Base-by-base conservation (phyloP, 2,797 vertebrate genomes). In the Anas bernieri region DNA sequence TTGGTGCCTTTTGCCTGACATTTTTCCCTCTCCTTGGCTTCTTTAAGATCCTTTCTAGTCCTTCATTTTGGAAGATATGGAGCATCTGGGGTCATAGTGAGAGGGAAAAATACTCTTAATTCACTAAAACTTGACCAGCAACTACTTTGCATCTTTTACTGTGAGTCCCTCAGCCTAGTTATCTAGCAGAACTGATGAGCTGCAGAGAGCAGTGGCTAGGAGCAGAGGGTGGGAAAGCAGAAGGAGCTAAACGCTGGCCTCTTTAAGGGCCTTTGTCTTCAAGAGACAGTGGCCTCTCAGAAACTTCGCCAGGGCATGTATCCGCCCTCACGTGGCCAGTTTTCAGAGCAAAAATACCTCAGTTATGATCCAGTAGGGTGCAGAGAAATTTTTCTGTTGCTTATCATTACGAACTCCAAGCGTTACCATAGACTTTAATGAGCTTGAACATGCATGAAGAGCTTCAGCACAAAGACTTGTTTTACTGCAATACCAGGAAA, bases 401-500 rank as follows among this genome's bases (percentile, higher is more conserved):
- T 92, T 86, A 83, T 75, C 91, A 22, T 63, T 69, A n/a, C 35
- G 39, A 85, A 85, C 84, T 76, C 70, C 74, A 95, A 96, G 93
- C 37, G 87, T 92, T 93, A 86, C 79, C 75, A 75, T 46, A 74
- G 17, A 46, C 54, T 55, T 83, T 95, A 95, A 96, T 56, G 68
- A 88, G 69, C 88, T 64, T 26, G 17, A 96, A 93, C 79, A 93
- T 1, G 26, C 89, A 83, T 86, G 82, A 88, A 73, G 43, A 87
- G 39, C 69, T 70, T 54, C 86, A 77, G 79, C 86, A 96, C 75
- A 74, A 75, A 72, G 88, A 18, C 80, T 76, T 76, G 87, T 88
- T 96, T 82, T 93, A 67, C 68, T 88, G 77, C 80, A 88, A 88
- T 84, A 83, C 83, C 89, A 87, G 69, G 83, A 76, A 88, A 81